Conservation (phyloP, 2,113 vertebrate genomes). For the Holacanthus passer region DNA sequence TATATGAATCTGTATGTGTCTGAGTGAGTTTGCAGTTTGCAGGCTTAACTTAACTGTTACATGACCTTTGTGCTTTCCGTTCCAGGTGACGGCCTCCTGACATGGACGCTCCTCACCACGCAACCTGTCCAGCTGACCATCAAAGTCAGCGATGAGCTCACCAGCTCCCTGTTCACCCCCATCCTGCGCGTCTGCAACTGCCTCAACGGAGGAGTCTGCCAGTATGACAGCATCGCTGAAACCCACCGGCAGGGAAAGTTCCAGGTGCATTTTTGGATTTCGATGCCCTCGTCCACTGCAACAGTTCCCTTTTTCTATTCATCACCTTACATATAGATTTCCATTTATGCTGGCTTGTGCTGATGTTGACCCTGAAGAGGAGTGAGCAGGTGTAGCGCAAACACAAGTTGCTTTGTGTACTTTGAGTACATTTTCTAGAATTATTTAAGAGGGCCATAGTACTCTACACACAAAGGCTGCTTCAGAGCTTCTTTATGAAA, state of each 20-base stretch:
- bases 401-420: neutral
- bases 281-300: neutral
- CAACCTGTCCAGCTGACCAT: conserved; percentile 81
- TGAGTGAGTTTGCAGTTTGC: neutral
- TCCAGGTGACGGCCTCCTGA: conserved; percentile 80
- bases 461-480: neutral
- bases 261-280: conserved; percentile 76
- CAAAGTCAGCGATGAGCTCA: conserved; percentile 78
- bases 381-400: neutral
- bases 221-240: conserved; percentile 79
- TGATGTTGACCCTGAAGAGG: neutral
- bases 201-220: conserved; percentile 85
- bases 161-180: conserved; percentile 83
- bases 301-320: no score
- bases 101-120: conserved; percentile 78
- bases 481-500: neutral
- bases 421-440: no score
- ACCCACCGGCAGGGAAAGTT: conserved; percentile 83
- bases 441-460: neutral
- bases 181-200: conserved; percentile 85
- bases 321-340: neutral
- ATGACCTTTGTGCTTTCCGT: neutral
- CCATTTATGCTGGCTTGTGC: no score
- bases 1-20: neutral
- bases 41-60: neutral